These are phyloP conservation scores for Cheilosia scutellata DNA, from an alignment of 2,888 invertebrate genomes.

Conservation along the genomic window DNA sequence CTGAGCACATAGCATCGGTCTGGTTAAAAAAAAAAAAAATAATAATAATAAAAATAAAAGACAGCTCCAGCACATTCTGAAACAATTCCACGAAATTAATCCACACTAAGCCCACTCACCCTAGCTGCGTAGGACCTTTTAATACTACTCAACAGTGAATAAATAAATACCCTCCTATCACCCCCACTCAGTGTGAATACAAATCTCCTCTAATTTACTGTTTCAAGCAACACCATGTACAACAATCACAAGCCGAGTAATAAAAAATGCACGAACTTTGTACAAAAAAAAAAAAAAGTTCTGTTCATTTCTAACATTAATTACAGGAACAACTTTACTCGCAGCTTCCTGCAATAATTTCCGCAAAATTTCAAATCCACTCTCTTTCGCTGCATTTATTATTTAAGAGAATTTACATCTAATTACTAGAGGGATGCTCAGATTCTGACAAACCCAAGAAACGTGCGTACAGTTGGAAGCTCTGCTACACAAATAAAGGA, in stretches of 20 bases:
- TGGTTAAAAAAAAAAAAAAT: too few relatives aligned
- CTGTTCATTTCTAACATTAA: conserved; percentile 10
- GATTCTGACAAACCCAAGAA: neutral
- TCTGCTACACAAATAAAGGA: conserved; percentile 4
- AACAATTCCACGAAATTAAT: neutral
- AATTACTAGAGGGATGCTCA: conserved; percentile 23
- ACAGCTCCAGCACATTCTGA: too few relatives aligned
- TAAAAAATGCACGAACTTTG: conserved; percentile 7
- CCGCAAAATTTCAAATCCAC: conserved; percentile 26
- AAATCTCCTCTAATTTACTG: neutral
- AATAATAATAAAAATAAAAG: too few relatives aligned
- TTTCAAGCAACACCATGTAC: neutral
- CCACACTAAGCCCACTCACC: neutral
- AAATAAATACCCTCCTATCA: neutral
- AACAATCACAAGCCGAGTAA: neutral
- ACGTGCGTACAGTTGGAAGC: neutral
- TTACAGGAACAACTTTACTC: conserved; percentile 22
- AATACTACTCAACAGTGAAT: neutral
- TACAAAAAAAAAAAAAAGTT: neutral
- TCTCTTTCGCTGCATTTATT: conserved; percentile 37
- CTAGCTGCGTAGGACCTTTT: neutral
- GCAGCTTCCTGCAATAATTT: conserved; percentile 13
- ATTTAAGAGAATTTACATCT: conserved; percentile 29
- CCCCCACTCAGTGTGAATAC: neutral
- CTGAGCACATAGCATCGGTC: too few relatives aligned